phyloP scores from a whole-genome alignment of 2,797 vertebrate genomes.

The Gorsachius magnificus region DNA sequence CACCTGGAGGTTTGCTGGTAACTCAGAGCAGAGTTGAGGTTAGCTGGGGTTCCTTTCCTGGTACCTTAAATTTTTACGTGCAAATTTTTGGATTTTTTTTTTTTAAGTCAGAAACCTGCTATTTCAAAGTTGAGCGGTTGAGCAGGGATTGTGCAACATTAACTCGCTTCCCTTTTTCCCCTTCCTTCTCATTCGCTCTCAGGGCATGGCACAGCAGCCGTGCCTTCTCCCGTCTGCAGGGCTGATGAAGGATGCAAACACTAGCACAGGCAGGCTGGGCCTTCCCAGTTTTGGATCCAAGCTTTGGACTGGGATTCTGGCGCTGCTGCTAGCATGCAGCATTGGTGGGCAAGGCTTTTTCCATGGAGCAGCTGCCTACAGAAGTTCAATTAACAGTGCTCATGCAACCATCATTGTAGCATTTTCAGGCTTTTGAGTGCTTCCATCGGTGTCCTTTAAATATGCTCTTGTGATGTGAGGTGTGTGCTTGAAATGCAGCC shows the following conservation, averaged over 20 bases:
- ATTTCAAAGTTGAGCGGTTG: fast-evolving
- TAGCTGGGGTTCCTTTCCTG: neutral
- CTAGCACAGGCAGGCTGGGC: neutral
- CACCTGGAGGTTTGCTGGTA: fast-evolving
- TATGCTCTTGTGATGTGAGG: neutral
- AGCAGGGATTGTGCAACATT: neutral
- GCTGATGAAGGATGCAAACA: neutral
- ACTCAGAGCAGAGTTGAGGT: neutral
- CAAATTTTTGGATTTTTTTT: neutral
- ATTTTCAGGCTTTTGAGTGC: neutral
- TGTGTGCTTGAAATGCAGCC: neutral
- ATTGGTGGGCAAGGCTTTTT: neutral
- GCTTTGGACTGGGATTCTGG: neutral
- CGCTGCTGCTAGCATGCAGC: neutral
- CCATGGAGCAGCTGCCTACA: fast-evolving
- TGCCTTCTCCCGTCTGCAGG: neutral
- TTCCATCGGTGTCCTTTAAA: neutral
- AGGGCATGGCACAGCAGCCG: fast-evolving
- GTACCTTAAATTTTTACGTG: neutral
- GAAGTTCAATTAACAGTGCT: neutral
- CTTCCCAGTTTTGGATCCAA: neutral
- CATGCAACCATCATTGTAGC: neutral
- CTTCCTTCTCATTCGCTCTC: fast-evolving
- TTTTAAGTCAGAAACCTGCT: neutral
- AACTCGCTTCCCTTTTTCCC: neutral